Percentiles rank a stretch among this genome's conserved stretches.
phyloP scores from a whole-genome alignment of 2,888 invertebrate species.

The Ganaspis brasiliensis region DNA sequence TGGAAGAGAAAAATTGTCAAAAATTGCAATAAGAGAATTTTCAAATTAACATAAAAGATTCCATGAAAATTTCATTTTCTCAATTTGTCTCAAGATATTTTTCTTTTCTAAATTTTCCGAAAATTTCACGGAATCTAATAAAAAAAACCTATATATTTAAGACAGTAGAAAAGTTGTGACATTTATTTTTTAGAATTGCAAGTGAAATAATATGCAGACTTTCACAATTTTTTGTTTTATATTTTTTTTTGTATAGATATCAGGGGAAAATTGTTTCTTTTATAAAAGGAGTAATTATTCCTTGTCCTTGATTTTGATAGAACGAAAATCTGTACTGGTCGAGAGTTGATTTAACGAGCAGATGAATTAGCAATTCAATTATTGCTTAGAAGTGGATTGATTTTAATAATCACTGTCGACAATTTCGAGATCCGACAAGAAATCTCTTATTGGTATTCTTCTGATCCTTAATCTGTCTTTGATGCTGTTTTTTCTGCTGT shows the following conservation, averaged over 20 bases:
- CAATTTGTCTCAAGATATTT: neutral
- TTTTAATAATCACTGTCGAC: constrained; percentile 58
- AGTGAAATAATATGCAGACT: neutral
- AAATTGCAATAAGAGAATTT: neutral
- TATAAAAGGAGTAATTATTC: constrained; percentile 10
- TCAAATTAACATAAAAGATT: neutral
- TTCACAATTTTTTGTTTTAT: neutral
- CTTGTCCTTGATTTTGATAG: neutral
- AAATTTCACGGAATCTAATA: neutral
- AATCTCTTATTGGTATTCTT: constrained; percentile 51
- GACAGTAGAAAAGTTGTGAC: neutral
- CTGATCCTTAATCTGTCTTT: constrained; percentile 47
- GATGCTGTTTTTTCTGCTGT: constrained; percentile 48
- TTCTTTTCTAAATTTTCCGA: neutral
- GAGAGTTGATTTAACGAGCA: constrained; percentile 31
- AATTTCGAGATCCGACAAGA: constrained; percentile 51
- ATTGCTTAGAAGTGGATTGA: neutral
- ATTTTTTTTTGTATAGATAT: neutral
- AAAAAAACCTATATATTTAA: neutral
- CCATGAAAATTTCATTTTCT: neutral
- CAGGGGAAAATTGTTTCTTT: neutral
- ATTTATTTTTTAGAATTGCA: neutral
- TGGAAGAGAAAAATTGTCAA: neutral
- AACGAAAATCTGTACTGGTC: constrained; percentile 16
- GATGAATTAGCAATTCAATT: constrained; percentile 11